Conservation (phyloP, 2,113 vertebrate species). For the Bombycilla garrulus region DNA sequence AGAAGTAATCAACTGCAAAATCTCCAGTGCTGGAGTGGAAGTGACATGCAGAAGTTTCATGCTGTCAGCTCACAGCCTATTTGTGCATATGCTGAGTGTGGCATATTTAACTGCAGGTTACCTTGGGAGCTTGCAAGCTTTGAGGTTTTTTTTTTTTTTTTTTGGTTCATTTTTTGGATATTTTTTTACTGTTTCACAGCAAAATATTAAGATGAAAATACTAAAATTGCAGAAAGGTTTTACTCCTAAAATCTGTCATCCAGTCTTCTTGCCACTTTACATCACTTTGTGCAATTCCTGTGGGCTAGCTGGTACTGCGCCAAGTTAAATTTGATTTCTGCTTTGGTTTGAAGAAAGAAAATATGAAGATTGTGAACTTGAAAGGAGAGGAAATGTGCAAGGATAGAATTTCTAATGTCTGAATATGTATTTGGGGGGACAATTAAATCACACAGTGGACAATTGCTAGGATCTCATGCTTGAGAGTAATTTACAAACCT, state of each 20-base stretch:
- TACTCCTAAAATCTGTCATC: constrained; percentile 18
- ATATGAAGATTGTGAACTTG: neutral
- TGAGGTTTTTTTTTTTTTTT: neutral
- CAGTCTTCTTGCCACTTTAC: neutral
- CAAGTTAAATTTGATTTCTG: neutral
- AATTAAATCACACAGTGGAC: neutral
- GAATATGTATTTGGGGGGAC: neutral
- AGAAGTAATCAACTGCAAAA: neutral
- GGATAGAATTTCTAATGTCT: neutral
- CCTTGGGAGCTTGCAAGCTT: neutral
- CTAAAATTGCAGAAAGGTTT: constrained; percentile 22
- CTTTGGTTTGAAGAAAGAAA: constrained; percentile 2
- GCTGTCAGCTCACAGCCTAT: constrained; percentile 43
- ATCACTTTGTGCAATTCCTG: neutral
- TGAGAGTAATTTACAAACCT: neutral
- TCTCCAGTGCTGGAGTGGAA: neutral
- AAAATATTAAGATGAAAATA: constrained; percentile 42
- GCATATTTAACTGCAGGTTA: constrained; percentile 44
- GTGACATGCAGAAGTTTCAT: constrained; percentile 7
- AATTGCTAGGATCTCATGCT: neutral
- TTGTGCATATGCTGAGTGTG: constrained; percentile 20
- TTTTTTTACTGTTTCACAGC: neutral
- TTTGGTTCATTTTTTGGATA: neutral
- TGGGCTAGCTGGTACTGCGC: neutral
- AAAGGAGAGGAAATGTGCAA: neutral